Percentiles rank a stretch among this genome's conserved stretches.
Conservation (phyloP, 2,888 invertebrate genomes). For the Tetranychus piercei region DNA sequence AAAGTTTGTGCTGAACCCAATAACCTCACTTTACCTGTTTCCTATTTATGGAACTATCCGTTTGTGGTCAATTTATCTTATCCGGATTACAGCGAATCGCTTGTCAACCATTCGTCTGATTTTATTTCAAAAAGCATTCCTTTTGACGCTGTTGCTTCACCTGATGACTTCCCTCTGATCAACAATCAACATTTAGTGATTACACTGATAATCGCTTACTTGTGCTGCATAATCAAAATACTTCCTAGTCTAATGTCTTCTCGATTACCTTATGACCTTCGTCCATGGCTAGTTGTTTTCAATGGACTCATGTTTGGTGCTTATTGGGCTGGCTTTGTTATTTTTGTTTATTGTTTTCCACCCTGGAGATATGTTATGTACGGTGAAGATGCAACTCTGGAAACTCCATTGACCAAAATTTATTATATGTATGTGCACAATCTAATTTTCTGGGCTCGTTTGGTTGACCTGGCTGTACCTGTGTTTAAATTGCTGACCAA, state of each 20-base stretch:
- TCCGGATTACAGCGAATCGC: not conserved
- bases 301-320: not conserved
- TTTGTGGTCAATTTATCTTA: not conserved
- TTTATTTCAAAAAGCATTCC: not conserved
- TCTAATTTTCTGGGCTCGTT: not conserved
- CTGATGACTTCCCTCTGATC: not conserved
- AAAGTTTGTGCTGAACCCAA: not conserved
- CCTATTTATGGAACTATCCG: not conserved
- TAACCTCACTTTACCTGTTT: not conserved
- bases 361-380: not conserved
- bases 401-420: not conserved
- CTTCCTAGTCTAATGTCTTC: not conserved
- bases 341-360: not conserved
- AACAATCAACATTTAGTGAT: not conserved
- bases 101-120: not conserved
- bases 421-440: not conserved
- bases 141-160: not conserved
- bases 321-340: not conserved
- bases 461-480: not conserved
- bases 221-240: not conserved
- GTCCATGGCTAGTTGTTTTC: not conserved
- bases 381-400: not conserved
- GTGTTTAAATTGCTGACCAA: not conserved
- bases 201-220: not conserved
- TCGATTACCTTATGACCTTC: not conserved